Evolutionary conservation across 2,797 vertebrate species (phyloP), one percentile per base, ranked within the genome.

Genomic region (Galago senegalensis): DNA sequence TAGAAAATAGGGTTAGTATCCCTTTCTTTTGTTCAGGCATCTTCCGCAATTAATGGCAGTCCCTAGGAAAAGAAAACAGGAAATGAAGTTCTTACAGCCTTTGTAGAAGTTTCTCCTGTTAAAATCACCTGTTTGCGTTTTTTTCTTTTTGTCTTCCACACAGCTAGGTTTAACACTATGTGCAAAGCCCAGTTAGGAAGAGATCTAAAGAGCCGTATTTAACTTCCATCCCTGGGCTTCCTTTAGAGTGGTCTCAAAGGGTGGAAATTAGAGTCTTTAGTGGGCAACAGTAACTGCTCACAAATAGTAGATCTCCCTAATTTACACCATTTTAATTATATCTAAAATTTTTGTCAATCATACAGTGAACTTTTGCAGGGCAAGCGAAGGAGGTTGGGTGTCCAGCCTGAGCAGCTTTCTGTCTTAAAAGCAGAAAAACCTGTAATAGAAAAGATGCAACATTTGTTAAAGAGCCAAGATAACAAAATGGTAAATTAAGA

Each of bases 321-420:
- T 98, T 97, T 95, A 97, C n/a, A 88, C 85, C 80, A 86, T 97
- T 98, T 98, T 98, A 98, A 97, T 98, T 97, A 89, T 88, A 94
- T 96, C 75, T 97, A 87, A 97, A 94, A 65, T 86, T 98, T 96
- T 97, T 97, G 61, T 73, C 96, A 97, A 97, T 97, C 97, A 93
- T 87, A 53, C 94, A 14, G 79, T 90, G 86, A 98, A 96, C 84
- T 86, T 97, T 69, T 88, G 31, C 49, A 83, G 87, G 53, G n/a
- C 14, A 89, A 79, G 65, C 70, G 79, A 43, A 82, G 31, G 40
- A 34, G 90, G 83, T 87, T 73, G 95, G 92, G 76, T 92, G 93
- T 85, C 80, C 65, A 95, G 93, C 37, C 82, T 92, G 37, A 94
- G 82, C 31, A 97, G 46, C 61, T 94, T 97, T 97, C 91, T 94